phyloP scores from a whole-genome alignment of 2,888 invertebrate genomes.

The Ariolimax columbianus region DNA sequence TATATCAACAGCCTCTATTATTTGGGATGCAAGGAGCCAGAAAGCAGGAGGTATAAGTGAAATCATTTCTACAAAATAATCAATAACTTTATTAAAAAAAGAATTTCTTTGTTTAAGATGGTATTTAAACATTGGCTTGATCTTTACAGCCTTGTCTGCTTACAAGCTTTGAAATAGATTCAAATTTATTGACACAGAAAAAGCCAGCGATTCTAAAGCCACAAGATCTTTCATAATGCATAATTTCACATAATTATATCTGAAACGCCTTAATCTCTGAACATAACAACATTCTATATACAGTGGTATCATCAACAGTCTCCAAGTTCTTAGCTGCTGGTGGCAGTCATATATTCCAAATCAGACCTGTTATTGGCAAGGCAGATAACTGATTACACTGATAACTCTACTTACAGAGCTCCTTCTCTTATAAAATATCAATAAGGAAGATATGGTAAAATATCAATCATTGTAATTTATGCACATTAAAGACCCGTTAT shows the following conservation, averaged over 20 bases:
- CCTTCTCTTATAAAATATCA: background rate
- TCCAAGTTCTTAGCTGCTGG: background rate
- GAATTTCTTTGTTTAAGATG: background rate
- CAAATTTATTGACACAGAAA: background rate
- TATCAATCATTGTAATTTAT: constrained; percentile 13
- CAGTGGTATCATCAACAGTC: background rate
- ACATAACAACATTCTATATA: background rate
- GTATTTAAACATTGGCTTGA: background rate
- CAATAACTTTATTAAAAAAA: background rate
- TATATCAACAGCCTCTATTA: background rate
- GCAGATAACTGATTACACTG: background rate
- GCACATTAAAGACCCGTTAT: constrained; percentile 49
- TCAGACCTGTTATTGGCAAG: background rate
- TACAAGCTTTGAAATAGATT: background rate
- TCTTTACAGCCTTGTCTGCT: background rate
- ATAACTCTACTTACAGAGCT: no score
- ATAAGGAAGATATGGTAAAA: constrained; percentile 24
- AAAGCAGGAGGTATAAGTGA: background rate
- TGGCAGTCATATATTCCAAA: background rate
- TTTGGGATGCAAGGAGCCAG: background rate
- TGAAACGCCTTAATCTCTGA: background rate
- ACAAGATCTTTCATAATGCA: background rate
- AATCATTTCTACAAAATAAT: background rate
- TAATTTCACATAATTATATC: background rate
- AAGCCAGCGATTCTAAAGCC: background rate